phyloP scores from a whole-genome alignment of 2,113 vertebrate genomes.

The Odontophorus gujanensis region DNA sequence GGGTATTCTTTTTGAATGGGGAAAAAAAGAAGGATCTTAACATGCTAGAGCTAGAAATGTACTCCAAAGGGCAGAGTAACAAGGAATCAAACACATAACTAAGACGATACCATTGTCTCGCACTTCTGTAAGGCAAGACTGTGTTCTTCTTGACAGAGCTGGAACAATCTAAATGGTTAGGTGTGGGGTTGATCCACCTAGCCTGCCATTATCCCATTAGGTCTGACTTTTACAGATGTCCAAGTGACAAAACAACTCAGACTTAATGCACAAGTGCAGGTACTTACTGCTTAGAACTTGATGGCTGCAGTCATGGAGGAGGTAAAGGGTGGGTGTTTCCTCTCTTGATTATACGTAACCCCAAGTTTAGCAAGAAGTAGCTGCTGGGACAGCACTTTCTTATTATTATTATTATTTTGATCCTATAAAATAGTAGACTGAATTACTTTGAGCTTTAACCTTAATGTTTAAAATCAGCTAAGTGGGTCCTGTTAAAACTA shows the following conservation, averaged over 20 bases:
- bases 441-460: not conserved
- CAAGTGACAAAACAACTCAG: not conserved
- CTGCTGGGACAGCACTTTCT: not conserved
- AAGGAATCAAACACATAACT: not conserved
- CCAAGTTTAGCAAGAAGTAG: not conserved
- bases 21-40: not conserved
- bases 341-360: not conserved
- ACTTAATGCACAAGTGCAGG: fast-evolving
- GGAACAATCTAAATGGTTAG: not conserved
- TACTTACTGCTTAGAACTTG: not conserved
- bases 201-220: not conserved
- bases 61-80: not conserved
- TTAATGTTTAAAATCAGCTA: not conserved
- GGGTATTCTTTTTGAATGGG: not conserved
- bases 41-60: not conserved
- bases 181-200: not conserved
- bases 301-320: not conserved
- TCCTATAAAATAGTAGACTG: not conserved
- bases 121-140: not conserved
- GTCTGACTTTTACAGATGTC: not conserved
- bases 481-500: not conserved
- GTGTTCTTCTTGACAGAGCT: not conserved
- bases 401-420: not conserved
- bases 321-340: not conserved
- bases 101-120: not conserved